phyloP scores from a whole-genome alignment of 2,888 invertebrate species.

The Mythimna vitellina region DNA sequence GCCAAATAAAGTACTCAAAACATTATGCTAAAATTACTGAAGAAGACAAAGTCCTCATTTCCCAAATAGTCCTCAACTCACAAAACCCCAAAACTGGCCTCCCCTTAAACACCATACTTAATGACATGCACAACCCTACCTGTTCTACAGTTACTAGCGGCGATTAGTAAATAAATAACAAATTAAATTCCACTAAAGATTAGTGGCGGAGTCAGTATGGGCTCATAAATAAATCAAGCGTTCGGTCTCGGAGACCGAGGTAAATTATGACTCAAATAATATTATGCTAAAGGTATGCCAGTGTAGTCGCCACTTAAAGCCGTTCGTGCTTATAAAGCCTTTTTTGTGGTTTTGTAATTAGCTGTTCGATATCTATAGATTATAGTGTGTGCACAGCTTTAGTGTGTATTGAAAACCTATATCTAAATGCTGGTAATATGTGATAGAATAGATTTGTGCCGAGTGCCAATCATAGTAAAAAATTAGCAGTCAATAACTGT shows the following conservation, averaged over 20 bases:
- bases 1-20: too few relatives aligned
- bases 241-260: constrained; percentile 77
- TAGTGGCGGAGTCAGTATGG: constrained; percentile 83
- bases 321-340: constrained; percentile 61
- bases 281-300: constrained; percentile 83
- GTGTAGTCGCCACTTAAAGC: constrained; percentile 65
- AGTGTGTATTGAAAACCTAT: constrained; percentile 9
- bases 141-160: constrained; percentile 71
- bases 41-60: background rate
- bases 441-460: constrained; percentile 15
- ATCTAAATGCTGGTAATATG: background rate
- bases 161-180: constrained; percentile 88
- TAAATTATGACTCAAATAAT: constrained; percentile 89
- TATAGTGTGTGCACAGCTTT: constrained; percentile 51
- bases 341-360: constrained; percentile 70
- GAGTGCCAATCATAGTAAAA: constrained; percentile 13
- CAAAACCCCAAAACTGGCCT: constrained; percentile 35
- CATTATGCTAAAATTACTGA: background rate
- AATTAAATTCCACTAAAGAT: constrained; percentile 89
- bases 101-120: constrained; percentile 54
- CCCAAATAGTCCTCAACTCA: constrained; percentile 1
- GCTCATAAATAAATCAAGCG: constrained; percentile 88
- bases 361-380: constrained; percentile 54
- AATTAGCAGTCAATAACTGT: background rate
- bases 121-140: constrained; percentile 75